Conservation (phyloP, 2,113 vertebrate genomes). For the Hydrochoerus hydrochaeris region DNA sequence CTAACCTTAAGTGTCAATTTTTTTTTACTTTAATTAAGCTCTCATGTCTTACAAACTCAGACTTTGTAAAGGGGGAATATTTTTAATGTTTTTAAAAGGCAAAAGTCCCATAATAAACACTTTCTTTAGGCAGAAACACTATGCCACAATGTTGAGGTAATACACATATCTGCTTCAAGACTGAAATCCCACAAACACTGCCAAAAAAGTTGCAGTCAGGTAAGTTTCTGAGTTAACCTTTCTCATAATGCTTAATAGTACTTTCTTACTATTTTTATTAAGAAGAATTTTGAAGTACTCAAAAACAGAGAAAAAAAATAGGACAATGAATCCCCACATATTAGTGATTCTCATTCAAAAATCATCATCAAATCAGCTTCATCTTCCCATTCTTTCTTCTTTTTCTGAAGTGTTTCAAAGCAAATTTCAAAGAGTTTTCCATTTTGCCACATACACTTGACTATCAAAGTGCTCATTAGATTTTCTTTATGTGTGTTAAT, state of each 20-base stretch:
- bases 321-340: accelerated
- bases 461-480: neutral
- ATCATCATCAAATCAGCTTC: neutral
- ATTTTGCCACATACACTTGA: neutral
- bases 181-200: neutral
- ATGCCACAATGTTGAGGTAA: slow-evolving; percentile 2
- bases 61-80: neutral
- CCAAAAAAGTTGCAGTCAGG: neutral
- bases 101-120: neutral
- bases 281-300: neutral
- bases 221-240: neutral
- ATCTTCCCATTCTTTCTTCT: neutral
- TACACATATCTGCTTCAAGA: neutral
- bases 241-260: neutral
- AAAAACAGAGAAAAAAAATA: neutral
- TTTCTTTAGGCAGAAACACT: slow-evolving; percentile 32
- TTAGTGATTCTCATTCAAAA: neutral
- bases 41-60: neutral
- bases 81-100: slow-evolving; percentile 30
- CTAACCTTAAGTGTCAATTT: slow-evolving; percentile 39
- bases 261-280: neutral
- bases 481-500: neutral
- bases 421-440: neutral
- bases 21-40: slow-evolving; percentile 58
- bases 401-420: neutral